Evolutionary conservation across 2,888 invertebrate genomes (phyloP).

Genomic region (Holacanthella duospinosa): DNA sequence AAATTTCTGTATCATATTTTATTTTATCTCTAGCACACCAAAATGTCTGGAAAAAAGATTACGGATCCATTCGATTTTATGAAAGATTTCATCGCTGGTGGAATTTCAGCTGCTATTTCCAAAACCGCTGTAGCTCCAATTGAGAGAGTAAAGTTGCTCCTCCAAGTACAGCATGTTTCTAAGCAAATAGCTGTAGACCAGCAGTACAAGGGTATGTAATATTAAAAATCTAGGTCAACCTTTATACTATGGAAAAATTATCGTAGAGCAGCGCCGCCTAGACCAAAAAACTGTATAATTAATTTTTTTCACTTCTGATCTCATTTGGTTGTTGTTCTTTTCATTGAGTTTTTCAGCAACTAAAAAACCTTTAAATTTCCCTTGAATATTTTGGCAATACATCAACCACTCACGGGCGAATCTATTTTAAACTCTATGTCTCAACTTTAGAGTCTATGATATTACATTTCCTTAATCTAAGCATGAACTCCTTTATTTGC

Average conservation of each 20-base stretch:
- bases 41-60: conserved; percentile 37
- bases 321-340: no score
- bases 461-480: background rate
- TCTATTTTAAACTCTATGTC: background rate
- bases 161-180: conserved; percentile 88
- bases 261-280: no score
- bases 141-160: conserved; percentile 83
- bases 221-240: conserved; percentile 2
- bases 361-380: no score
- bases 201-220: conserved; percentile 72
- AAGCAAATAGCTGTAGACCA: conserved; percentile 75
- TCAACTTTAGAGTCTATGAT: background rate
- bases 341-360: no score
- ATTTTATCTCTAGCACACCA: conserved; percentile 8
- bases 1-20: background rate
- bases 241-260: background rate
- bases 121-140: conserved; percentile 92
- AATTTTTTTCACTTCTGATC: background rate
- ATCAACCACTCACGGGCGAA: background rate
- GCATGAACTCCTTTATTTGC: background rate
- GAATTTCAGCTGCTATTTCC: conserved; percentile 82
- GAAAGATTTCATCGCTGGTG: conserved; percentile 85
- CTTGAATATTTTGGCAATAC: conserved; percentile 1
- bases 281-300: no score
- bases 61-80: conserved; percentile 71